A percentile compares a stretch with the other conserved stretches of the same genome.
These are phyloP conservation scores for Pomacea maculata DNA, from an alignment of 1,140 invertebrate genomes.

Conservation along the genomic window DNA sequence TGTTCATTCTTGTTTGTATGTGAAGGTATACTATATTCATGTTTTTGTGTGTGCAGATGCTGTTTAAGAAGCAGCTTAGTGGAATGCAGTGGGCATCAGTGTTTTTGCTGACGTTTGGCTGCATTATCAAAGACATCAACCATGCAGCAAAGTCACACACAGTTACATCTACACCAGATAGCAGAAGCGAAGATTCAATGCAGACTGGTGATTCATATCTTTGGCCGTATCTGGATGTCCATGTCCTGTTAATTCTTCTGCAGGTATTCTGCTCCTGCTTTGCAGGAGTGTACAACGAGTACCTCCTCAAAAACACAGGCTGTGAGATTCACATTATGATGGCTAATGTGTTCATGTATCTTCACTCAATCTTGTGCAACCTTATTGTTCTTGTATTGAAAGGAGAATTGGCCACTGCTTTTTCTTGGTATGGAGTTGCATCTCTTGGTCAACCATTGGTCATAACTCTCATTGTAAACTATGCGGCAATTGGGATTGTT, in stretches of 20 bases:
- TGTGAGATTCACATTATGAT: slow-evolving; percentile 87
- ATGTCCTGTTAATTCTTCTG: slow-evolving; percentile 77
- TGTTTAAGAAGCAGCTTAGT: slow-evolving; percentile 88
- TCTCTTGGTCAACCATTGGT: slow-evolving; percentile 75
- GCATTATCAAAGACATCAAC: slow-evolving; percentile 89
- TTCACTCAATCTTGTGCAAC: slow-evolving; percentile 94
- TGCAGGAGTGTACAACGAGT: slow-evolving; percentile 97
- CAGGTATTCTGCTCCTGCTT: slow-evolving; percentile 92
- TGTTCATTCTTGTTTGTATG: slow-evolving; percentile 32
- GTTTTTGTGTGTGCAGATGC: slow-evolving; percentile 68
- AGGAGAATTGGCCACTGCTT: slow-evolving; percentile 49
- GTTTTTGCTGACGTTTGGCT: slow-evolving; percentile 85
- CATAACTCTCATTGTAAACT: slow-evolving; percentile 86
- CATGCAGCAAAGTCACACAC: slow-evolving; percentile 58
- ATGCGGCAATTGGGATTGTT: slow-evolving; percentile 89
- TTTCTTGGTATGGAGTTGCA: slow-evolving; percentile 65
- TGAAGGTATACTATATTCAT: background rate
- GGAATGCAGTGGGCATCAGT: slow-evolving; percentile 90
- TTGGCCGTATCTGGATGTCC: slow-evolving; percentile 71
- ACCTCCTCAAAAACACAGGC: slow-evolving; percentile 83
- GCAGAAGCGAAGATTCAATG: background rate
- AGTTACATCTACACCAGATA: background rate
- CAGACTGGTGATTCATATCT: background rate
- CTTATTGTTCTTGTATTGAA: slow-evolving; percentile 73
- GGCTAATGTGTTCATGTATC: slow-evolving; percentile 96